Base-by-base conservation (phyloP, 2,797 vertebrate genomes). In the Telmatherina bonti region DNA sequence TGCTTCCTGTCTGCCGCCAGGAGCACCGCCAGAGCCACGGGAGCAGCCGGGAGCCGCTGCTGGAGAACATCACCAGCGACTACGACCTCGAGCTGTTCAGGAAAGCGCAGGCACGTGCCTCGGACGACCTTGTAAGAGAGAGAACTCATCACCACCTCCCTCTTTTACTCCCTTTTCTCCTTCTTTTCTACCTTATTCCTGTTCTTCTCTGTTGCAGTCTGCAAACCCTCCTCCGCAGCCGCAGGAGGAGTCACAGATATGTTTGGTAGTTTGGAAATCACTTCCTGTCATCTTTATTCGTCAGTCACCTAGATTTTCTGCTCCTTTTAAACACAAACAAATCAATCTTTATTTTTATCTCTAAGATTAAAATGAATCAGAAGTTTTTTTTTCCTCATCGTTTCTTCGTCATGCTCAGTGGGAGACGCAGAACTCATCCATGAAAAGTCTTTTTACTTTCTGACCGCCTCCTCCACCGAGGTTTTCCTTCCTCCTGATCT, bases 51-150 rank as follows among this genome's bases (percentile, higher is more conserved):
- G 97, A 99, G 72, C 97, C 97, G 12, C 94, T 98, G 1, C 89
- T 99, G 85, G 97, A 99, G 90, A 98, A 98, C 94, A 96, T 99
- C 93, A 99, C 97, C 24, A 98, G 97, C 22, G 97, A 99, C 87
- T 99, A 98, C 62, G 97, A 99, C 92, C 94, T 99, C 26, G 97
- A 99, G 93, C 95, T 99, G 81, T 99, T 99, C 94, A 95, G 97
- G 81, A 96, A 97, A 95, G 97, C 97, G 0, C 97, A 99, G 92
- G 97, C 97, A 79, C 94, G 97, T 83, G 96, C 97, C 7, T 98
- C 97, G 33, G 96, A 98, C 73, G 96, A 98, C 93, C 94, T 98
- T 96, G 97, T 98, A 95, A 96, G 96, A 93, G 92, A 95, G 93
- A 94, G 91, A 90, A 82, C 87, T 89, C 91, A 94, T 92, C 89